Percentiles rank a stretch among this genome's conserved stretches.
phyloP scores from a whole-genome alignment of 2,888 invertebrate genomes.

The Aphrophora alni region DNA sequence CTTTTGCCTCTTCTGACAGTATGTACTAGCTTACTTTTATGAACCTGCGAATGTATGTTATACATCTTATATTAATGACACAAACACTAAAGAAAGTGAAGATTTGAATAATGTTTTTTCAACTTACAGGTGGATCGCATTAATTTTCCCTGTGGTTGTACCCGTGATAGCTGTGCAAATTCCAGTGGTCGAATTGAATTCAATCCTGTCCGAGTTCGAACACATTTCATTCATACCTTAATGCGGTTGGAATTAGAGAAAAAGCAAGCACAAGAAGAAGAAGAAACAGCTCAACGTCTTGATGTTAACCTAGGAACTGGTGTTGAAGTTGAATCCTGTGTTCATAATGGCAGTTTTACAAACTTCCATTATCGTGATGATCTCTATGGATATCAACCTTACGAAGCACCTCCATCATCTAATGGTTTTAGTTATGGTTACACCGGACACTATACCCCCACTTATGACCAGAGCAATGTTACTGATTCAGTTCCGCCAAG shows the following conservation, averaged over 20 bases:
- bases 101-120: too few species aligned
- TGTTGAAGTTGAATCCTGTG: constrained; percentile 50
- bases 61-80: too few species aligned
- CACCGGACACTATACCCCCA: constrained; percentile 53
- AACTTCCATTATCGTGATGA: constrained; percentile 70
- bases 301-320: constrained; percentile 24
- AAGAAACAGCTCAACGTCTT: constrained; percentile 49
- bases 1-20: too few species aligned
- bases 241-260: constrained; percentile 92
- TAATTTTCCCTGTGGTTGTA: constrained; percentile 97
- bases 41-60: too few species aligned
- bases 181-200: constrained; percentile 94
- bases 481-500: constrained; percentile 29
- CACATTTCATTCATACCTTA: constrained; percentile 96
- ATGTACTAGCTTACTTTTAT: too few species aligned
- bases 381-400: constrained; percentile 59
- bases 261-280: constrained; percentile 71
- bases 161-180: constrained; percentile 92
- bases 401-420: constrained; percentile 61
- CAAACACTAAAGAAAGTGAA: too few species aligned
- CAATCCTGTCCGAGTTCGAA: constrained; percentile 92
- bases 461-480: constrained; percentile 41
- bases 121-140: constrained; percentile 83
- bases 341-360: constrained; percentile 70
- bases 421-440: constrained; percentile 45